Conservation (phyloP, 2,888 invertebrate species). For the Hoplodrina blanda region DNA sequence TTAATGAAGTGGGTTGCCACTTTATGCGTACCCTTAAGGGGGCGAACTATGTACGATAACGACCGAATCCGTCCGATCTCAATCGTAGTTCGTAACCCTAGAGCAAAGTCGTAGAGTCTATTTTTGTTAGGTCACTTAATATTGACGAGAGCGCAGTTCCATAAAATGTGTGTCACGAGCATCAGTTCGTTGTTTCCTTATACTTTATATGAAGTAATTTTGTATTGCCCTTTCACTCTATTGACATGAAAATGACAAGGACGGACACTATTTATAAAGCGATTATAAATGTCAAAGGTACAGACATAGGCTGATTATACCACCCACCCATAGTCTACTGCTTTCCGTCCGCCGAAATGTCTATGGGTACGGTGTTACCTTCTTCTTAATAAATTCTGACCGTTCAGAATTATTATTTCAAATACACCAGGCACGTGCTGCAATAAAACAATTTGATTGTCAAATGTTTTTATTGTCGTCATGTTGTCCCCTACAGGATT, state of each 20-base stretch:
- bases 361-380: background rate
- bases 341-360: background rate
- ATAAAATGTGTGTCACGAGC: conserved; percentile 54
- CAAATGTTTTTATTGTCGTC: conserved; percentile 25
- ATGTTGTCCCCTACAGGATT: conserved; percentile 25
- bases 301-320: no score
- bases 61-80: conserved; percentile 27
- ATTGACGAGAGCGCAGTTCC: conserved; percentile 49
- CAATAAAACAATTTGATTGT: conserved; percentile 16
- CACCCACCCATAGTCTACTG: background rate
- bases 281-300: conserved; percentile 25
- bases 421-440: background rate
- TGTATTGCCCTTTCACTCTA: conserved; percentile 20
- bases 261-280: conserved; percentile 23
- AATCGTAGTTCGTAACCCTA: conserved; percentile 36
- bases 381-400: no score
- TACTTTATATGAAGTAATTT: background rate
- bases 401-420: background rate
- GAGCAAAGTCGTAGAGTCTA: conserved; percentile 42
- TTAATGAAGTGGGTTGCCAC: conserved; percentile 76
- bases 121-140: conserved; percentile 32
- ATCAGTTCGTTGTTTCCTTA: conserved; percentile 24
- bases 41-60: conserved; percentile 56
- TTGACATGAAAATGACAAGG: conserved; percentile 30
- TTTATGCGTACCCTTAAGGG: conserved; percentile 67